Evolutionary conservation across 2,113 vertebrate genomes (phyloP).

Genomic region (Elgaria multicarinata): DNA sequence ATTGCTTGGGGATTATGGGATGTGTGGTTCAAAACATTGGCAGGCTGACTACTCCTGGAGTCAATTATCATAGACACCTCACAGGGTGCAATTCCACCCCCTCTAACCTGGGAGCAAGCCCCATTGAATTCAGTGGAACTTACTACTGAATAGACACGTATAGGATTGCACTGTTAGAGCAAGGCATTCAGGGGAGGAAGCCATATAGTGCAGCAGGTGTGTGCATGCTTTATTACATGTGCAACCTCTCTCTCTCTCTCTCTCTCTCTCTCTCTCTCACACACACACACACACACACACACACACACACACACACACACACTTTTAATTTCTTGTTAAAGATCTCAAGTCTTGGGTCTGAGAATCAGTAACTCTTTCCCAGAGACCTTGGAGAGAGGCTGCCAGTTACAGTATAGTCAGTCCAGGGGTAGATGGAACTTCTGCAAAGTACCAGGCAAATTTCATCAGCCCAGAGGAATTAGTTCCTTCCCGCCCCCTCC

Average conservation of each 20-base stretch:
- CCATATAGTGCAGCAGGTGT: background rate
- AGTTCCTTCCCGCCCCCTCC: no score
- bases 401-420: background rate
- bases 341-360: background rate
- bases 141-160: no score
- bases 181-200: no score
- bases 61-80: background rate
- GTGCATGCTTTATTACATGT: background rate
- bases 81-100: background rate
- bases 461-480: background rate
- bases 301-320: no score
- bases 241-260: no score
- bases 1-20: no score
- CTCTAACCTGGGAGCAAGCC: background rate
- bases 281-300: no score
- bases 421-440: background rate
- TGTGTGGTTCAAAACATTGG: no score
- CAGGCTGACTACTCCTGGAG: no score
- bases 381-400: background rate
- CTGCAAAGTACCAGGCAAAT: background rate
- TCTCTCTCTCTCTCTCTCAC: no score
- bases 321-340: background rate
- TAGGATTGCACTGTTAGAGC: no score
- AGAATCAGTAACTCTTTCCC: background rate
- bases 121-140: background rate